A percentile compares a stretch with the other conserved stretches of the same genome.
Conservation (phyloP, 2,113 vertebrate genomes). For the Oxygymnocypris stewartii region DNA sequence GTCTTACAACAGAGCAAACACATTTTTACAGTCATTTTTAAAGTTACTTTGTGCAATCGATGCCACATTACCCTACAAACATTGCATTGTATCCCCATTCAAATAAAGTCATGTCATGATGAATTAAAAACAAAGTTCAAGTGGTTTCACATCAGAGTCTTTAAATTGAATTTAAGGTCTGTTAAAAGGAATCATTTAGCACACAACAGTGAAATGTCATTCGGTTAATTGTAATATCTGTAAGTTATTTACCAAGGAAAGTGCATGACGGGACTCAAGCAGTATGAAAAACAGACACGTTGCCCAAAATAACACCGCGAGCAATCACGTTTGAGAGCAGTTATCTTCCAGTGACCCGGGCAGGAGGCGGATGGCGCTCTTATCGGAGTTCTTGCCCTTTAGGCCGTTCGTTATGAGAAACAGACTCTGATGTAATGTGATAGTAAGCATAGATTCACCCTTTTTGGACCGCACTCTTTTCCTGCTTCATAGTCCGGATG, state of each 20-base stretch:
- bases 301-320: conserved; percentile 3
- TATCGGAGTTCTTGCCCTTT: conserved; percentile 36
- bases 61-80: not conserved
- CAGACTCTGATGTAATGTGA: conserved; percentile 37
- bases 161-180: conserved; percentile 56
- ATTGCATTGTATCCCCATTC: not conserved
- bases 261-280: conserved; percentile 51
- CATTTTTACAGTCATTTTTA: not conserved
- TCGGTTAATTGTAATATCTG: conserved; percentile 25
- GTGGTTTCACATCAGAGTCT: conserved; percentile 39
- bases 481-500: conserved; percentile 36
- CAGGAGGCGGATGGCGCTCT: not conserved
- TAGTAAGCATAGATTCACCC: conserved; percentile 29
- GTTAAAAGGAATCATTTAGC: conserved; percentile 52
- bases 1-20: not conserved
- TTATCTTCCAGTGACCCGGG: conserved; percentile 42
- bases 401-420: conserved; percentile 2
- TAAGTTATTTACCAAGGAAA: conserved; percentile 6
- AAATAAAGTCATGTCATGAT: not conserved
- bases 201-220: conserved; percentile 53
- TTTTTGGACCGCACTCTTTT: conserved; percentile 11
- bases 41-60: not conserved
- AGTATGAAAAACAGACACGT: conserved; percentile 10
- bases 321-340: not conserved
- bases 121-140: conserved; percentile 21